These are phyloP conservation scores for Hormiphora californensis DNA, from an alignment of 37 sponge, comb jelly and placozoan species.

Conservation along the genomic window DNA sequence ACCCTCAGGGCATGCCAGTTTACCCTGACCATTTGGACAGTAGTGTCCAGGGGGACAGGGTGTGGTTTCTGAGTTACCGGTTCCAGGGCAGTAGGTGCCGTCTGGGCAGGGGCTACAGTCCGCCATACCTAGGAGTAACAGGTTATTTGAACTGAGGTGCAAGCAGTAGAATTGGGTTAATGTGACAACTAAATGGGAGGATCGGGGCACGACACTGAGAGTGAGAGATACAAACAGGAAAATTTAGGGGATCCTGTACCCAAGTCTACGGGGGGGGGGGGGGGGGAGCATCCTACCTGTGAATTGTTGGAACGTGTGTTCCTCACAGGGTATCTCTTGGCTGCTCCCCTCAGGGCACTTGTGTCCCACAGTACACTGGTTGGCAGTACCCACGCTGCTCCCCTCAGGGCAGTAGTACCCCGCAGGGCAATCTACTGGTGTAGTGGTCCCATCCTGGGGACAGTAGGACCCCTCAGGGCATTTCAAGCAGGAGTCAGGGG, in stretches of 20 bases:
- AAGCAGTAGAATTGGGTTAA: too few relatives aligned
- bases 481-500: too few relatives aligned
- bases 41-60: constrained; percentile 18
- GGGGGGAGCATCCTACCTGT: background rate
- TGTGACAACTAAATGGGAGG: too few relatives aligned
- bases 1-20: background rate
- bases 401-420: constrained; percentile 56
- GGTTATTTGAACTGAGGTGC: too few relatives aligned
- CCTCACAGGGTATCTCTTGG: background rate
- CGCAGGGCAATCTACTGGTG: constrained; percentile 32
- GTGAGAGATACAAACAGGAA: too few relatives aligned
- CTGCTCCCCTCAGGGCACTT: constrained; percentile 52
- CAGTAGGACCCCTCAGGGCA: constrained; percentile 41
- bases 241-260: too few relatives aligned
- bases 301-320: background rate
- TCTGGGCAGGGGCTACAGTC: too few relatives aligned
- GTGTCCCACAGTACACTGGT: constrained; percentile 46
- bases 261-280: background rate
- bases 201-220: too few relatives aligned
- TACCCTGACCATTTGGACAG: constrained; percentile 6
- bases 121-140: too few relatives aligned
- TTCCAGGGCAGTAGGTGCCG: too few relatives aligned
- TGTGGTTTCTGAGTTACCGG: too few relatives aligned
- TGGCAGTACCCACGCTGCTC: background rate
- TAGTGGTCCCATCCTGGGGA: background rate